A percentile compares a stretch with the other conserved stretches of the same genome.
Evolutionary conservation across 2,113 vertebrate species (phyloP).

Genomic region (Phaethornis superciliosus): DNA sequence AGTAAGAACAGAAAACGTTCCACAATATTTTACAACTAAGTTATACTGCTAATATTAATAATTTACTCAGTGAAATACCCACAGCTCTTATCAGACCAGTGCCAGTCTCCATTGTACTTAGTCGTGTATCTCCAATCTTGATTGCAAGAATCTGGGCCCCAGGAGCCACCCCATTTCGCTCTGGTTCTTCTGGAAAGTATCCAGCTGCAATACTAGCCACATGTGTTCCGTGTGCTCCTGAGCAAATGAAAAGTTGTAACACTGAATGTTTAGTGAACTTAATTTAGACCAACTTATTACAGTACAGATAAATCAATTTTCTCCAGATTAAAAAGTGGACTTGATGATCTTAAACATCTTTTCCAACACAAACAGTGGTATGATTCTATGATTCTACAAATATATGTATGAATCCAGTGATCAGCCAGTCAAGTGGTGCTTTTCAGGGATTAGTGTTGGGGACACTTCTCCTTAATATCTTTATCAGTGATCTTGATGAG

Average conservation of each 20-base stretch:
- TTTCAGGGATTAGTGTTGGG: neutral
- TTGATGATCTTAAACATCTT: no score
- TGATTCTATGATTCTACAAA: neutral
- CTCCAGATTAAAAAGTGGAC: neutral
- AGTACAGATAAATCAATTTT: neutral
- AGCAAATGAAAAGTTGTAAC: neutral
- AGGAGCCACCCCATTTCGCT: conserved; percentile 92
- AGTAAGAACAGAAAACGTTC: neutral
- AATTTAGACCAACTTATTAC: neutral
- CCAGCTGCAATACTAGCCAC: conserved; percentile 98
- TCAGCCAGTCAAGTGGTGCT: fast-evolving
- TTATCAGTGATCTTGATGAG: neutral
- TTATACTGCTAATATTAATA: neutral
- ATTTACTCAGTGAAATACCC: conserved; percentile 11
- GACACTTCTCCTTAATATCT: neutral
- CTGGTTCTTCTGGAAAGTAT: conserved; percentile 94
- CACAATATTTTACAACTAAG: neutral
- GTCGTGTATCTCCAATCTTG: conserved; percentile 95
- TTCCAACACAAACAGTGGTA: no score
- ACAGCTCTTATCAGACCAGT: conserved; percentile 97
- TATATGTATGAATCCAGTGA: neutral
- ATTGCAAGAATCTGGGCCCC: conserved; percentile 95
- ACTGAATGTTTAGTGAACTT: neutral
- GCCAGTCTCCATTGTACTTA: conserved; percentile 99
- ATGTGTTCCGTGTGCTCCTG: conserved; percentile 96